phyloP scores from a whole-genome alignment of 2,888 invertebrate species.

The Sericinus montela region DNA sequence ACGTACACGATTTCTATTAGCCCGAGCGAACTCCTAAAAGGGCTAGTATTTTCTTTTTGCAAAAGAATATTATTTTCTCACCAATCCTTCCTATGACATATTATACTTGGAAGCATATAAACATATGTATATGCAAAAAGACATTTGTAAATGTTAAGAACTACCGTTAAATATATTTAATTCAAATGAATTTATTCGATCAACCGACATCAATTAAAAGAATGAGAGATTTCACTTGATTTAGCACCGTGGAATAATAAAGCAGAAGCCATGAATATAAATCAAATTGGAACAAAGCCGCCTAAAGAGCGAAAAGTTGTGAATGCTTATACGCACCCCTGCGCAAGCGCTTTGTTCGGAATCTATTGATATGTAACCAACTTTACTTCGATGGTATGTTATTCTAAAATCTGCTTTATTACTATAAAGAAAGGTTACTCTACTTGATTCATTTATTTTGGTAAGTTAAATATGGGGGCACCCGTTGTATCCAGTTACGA shows the following conservation, averaged over 20 bases:
- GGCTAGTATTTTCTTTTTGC: too few species aligned
- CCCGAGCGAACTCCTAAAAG: too few species aligned
- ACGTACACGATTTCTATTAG: too few species aligned
- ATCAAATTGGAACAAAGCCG: slow-evolving; percentile 74
- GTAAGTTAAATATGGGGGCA: slow-evolving; percentile 47
- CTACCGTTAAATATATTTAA: not conserved
- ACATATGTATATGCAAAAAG: too few species aligned
- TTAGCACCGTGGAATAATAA: slow-evolving; percentile 66
- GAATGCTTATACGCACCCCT: slow-evolving; percentile 68
- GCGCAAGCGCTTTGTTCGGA: slow-evolving; percentile 49
- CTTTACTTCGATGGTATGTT: slow-evolving; percentile 3
- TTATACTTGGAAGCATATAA: too few species aligned
- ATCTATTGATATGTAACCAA: slow-evolving; percentile 31
- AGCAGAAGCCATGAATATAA: slow-evolving; percentile 73
- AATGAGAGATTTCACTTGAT: slow-evolving; percentile 62
- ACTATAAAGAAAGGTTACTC: not conserved
- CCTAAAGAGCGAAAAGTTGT: slow-evolving; percentile 77
- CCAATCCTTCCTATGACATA: too few species aligned
- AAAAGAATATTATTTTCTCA: too few species aligned
- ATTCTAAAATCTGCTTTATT: slow-evolving; percentile 29
- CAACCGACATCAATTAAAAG: slow-evolving; percentile 32
- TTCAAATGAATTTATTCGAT: slow-evolving; percentile 17
- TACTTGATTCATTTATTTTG: slow-evolving; percentile 21
- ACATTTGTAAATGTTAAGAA: not conserved
- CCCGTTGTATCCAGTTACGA: slow-evolving; percentile 68